phyloP scores from a whole-genome alignment of 1,140 invertebrate genomes.

The Halictus rubicundus region DNA sequence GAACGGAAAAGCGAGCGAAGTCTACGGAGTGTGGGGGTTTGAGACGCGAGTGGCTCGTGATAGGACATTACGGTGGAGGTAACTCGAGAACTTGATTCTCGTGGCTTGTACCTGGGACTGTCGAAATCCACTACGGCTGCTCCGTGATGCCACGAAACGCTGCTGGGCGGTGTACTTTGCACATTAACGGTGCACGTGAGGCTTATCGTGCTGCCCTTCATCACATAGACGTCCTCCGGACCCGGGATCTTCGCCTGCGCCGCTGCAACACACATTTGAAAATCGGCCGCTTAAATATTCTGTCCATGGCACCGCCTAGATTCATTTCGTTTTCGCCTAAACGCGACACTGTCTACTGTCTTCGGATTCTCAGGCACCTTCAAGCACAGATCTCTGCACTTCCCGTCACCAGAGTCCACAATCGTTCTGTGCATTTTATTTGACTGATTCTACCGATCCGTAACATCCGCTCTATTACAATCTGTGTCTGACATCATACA shows the following conservation, averaged over 20 bases:
- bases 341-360: too few relatives aligned
- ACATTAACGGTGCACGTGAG: constrained; percentile 93
- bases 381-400: too few relatives aligned
- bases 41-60: too few relatives aligned
- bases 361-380: too few relatives aligned
- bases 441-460: too few relatives aligned
- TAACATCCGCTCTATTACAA: too few relatives aligned
- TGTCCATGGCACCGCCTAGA: not conserved
- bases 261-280: constrained; percentile 84
- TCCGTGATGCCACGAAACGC: constrained; percentile 91
- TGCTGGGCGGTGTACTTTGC: constrained; percentile 90
- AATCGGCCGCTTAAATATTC: constrained; percentile 57
- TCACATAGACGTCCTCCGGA: constrained; percentile 93
- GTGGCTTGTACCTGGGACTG: constrained; percentile 84
- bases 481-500: too few relatives aligned
- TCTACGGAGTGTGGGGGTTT: not conserved
- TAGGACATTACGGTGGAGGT: not conserved
- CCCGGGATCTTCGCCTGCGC: constrained; percentile 92
- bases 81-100: constrained; percentile 52
- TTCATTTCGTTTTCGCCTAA: constrained; percentile 3
- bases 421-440: too few relatives aligned
- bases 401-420: too few relatives aligned
- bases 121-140: constrained; percentile 91
- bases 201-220: constrained; percentile 94
- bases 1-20: constrained; percentile 4